phyloP scores from a whole-genome alignment of 2,888 invertebrate genomes.

The Oligia fasciuncula region DNA sequence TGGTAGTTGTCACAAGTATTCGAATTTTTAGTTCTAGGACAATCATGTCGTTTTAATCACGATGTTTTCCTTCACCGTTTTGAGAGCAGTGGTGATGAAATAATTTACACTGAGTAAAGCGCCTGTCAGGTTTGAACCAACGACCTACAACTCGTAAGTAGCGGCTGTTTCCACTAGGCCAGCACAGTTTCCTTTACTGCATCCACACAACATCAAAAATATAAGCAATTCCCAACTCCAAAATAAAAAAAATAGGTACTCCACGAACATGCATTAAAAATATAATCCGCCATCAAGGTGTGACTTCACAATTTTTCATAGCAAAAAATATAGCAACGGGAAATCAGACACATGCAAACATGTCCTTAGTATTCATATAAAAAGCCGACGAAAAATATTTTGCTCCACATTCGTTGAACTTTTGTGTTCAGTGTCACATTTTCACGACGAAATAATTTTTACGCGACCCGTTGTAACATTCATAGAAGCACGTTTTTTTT shows the following conservation, averaged over 20 bases:
- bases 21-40: too few relatives aligned
- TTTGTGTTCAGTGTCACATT: slow-evolving; percentile 58
- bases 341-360: slow-evolving; percentile 52
- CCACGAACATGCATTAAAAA: slow-evolving; percentile 15
- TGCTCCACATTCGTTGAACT: slow-evolving; percentile 39
- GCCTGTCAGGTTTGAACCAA: too few relatives aligned
- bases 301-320: slow-evolving; percentile 19
- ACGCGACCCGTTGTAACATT: slow-evolving; percentile 34
- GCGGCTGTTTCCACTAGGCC: too few relatives aligned
- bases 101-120: too few relatives aligned
- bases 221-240: neutral
- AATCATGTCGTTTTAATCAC: too few relatives aligned
- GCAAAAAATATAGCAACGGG: slow-evolving; percentile 31
- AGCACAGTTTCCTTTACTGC: neutral
- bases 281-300: slow-evolving; percentile 28
- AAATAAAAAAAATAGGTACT: neutral
- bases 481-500: slow-evolving; percentile 6
- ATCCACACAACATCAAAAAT: neutral
- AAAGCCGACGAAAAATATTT: slow-evolving; percentile 49
- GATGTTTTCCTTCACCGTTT: too few relatives aligned
- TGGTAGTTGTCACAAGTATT: neutral
- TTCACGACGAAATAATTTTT: slow-evolving; percentile 56
- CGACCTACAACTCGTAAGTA: too few relatives aligned
- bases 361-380: slow-evolving; percentile 44
- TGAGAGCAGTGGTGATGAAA: too few relatives aligned